Evolutionary conservation across 2,888 invertebrate genomes (phyloP).

Genomic region (Teleiodes luculella): DNA sequence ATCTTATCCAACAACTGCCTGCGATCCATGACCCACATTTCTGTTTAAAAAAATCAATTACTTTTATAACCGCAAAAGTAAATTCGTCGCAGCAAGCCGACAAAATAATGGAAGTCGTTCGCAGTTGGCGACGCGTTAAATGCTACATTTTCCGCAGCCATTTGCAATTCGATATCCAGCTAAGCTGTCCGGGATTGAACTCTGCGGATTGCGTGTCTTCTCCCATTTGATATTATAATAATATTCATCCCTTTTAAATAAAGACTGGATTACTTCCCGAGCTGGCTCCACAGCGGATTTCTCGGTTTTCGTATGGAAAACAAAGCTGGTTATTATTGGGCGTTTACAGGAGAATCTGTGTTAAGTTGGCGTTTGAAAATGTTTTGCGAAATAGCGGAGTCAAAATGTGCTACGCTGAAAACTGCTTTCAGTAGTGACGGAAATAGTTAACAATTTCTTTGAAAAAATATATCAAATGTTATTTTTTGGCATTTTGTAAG

Average conservation of each 20-base stretch:
- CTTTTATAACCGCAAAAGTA: too few species aligned
- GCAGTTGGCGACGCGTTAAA: constrained; percentile 72
- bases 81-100: constrained; percentile 43
- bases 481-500: not conserved
- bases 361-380: not conserved
- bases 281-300: constrained; percentile 16
- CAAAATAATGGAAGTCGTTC: constrained; percentile 52
- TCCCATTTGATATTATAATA: constrained; percentile 59
- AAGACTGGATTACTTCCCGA: constrained; percentile 40
- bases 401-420: not conserved
- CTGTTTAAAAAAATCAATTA: too few species aligned
- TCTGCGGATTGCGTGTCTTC: constrained; percentile 55
- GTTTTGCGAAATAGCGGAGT: not conserved
- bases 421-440: too few species aligned
- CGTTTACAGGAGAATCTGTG: not conserved
- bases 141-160: constrained; percentile 70
- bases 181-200: constrained; percentile 67
- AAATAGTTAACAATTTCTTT: too few species aligned
- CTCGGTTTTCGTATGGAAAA: constrained; percentile 11
- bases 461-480: not conserved
- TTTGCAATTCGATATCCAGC: constrained; percentile 74
- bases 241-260: constrained; percentile 58
- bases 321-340: constrained; percentile 7
- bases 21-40: too few species aligned
- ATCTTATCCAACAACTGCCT: too few species aligned